Base-by-base conservation (phyloP, 2,113 vertebrate species). In the Numida meleagris region DNA sequence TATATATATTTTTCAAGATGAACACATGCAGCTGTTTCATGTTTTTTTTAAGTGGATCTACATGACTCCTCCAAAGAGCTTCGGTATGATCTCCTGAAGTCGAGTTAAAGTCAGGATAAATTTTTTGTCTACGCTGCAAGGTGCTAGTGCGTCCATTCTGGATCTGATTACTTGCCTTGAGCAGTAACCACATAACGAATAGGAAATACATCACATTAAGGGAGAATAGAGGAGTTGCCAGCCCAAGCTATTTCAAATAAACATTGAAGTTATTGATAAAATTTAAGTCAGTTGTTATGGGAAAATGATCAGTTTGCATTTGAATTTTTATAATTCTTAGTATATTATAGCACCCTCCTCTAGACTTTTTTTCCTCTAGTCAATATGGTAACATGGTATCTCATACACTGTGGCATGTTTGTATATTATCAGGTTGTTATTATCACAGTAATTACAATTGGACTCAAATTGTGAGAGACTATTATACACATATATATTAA, bases 371-470 rank as follows among this genome's bases (percentile, higher is more conserved):
- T 27, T 14, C 55, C 24, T 33, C 12, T 57, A 12, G 2, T 45
- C 10, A 59, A 6, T 50, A 59, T 0, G 3, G 1, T 33, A 57
- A 68, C 58, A 4, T 42, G 6, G 3, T 19, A 67, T 36, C 36
- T 27, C 55, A 29, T 10, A 50, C 5, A 16, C n/a, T 46, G 2
- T 29, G 42, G 10, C 2, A 58, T 2, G n/a, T 89, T 72, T 75
- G 20, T 24, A 46, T 18, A 36, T n/a, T 12, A 63, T 58, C 8
- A 36, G 3, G 2, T 2, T 24, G 85, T 93, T 74, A 43, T 61
- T 73, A 45, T 45, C 2, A 77, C 45, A 73, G 29, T 9, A 27
- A 21, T 55, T 36, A 40, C 65, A 86, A 45, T 5, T 86, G 72
- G 42, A 59, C 11, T 34, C 19, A 81, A 45, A 48, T 59, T 5